phyloP scores from a whole-genome alignment of 2,113 vertebrate genomes.

The Cochlearius cochlearius region DNA sequence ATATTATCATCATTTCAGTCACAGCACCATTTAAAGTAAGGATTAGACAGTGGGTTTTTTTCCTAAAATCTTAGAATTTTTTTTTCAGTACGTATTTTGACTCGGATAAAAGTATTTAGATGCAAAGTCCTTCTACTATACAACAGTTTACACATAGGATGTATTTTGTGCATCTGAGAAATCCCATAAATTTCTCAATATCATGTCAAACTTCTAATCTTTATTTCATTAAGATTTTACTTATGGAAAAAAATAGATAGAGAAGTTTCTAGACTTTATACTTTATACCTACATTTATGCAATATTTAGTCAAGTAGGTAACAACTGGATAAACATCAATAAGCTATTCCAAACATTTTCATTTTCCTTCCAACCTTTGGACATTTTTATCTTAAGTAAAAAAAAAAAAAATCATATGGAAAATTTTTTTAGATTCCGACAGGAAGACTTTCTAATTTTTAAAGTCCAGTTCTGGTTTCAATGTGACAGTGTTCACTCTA shows the following conservation, averaged over 20 bases:
- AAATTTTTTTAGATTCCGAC: not conserved
- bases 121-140: not conserved
- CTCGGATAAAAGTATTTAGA: not conserved
- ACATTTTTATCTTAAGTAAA: not conserved
- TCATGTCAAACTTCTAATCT: not conserved
- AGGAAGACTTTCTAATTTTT: not conserved
- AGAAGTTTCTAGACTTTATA: not conserved
- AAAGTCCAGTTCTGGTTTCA: not conserved
- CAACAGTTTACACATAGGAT: not conserved
- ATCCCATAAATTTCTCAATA: not conserved
- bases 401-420: not conserved
- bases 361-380: not conserved
- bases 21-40: not conserved
- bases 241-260: not conserved
- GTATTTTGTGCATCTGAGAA: not conserved
- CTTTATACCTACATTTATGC: not conserved
- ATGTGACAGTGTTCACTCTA: not conserved
- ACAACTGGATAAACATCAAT: not conserved
- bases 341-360: not conserved
- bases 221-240: not conserved
- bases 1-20: not conserved
- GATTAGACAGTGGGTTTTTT: not conserved
- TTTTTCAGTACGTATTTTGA: not conserved
- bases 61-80: not conserved
- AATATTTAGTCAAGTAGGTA: not conserved